These are phyloP conservation scores for Nasonia oneida DNA, from an alignment of 2,888 invertebrate species.

Conservation along the genomic window DNA sequence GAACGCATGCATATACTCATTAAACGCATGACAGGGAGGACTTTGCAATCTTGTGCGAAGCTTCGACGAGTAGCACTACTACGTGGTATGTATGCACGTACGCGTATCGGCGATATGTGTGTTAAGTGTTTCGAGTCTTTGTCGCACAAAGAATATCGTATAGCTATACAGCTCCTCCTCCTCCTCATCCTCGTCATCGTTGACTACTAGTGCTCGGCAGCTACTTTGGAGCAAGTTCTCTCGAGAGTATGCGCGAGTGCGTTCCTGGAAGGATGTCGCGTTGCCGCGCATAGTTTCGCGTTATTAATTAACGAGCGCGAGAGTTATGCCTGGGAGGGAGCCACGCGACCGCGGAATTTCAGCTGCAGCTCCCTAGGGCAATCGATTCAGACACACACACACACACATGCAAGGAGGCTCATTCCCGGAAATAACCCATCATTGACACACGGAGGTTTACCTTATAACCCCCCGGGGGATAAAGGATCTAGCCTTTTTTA, in stretches of 20 bases:
- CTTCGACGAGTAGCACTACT: background rate
- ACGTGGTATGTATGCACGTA: background rate
- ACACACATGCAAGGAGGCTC: slow-evolving; percentile 43
- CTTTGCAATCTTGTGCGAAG: slow-evolving; percentile 28
- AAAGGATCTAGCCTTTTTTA: slow-evolving; percentile 58
- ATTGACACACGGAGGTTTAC: slow-evolving; percentile 33
- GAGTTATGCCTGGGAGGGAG: slow-evolving; percentile 54
- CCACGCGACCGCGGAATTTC: slow-evolving; percentile 27
- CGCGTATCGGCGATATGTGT: background rate
- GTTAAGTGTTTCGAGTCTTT: background rate
- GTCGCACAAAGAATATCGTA: background rate
- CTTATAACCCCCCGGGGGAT: background rate
- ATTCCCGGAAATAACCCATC: slow-evolving; percentile 68
- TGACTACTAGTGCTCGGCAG: background rate
- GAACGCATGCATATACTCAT: slow-evolving; percentile 54
- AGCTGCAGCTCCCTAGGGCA: background rate
- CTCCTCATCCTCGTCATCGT: too few species aligned
- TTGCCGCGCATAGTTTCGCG: slow-evolving; percentile 63
- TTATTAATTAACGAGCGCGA: slow-evolving; percentile 66
- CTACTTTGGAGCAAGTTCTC: background rate
- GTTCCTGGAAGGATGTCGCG: background rate
- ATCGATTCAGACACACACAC: background rate
- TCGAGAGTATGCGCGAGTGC: background rate
- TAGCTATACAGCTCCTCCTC: background rate
- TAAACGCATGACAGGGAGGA: slow-evolving; percentile 46